These are phyloP conservation scores for Dicaeum eximium DNA, from an alignment of 2,113 vertebrate genomes.

Conservation along the genomic window DNA sequence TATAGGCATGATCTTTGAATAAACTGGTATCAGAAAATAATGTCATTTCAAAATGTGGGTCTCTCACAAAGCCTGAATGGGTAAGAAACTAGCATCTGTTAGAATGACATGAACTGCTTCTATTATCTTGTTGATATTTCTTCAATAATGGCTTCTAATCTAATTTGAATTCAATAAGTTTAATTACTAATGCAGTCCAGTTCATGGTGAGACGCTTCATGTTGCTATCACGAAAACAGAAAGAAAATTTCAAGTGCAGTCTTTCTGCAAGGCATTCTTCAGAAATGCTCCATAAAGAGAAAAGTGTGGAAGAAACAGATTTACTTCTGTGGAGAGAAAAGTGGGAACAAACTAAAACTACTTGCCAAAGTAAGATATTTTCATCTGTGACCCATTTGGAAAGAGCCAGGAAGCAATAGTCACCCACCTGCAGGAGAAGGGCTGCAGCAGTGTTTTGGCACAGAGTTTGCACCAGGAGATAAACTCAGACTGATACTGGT, in stretches of 20 bases:
- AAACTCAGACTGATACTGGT: neutral
- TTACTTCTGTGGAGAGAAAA: neutral
- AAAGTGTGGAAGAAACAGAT: neutral
- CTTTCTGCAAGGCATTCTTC: neutral
- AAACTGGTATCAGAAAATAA: neutral
- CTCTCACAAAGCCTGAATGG: neutral
- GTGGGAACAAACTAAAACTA: neutral
- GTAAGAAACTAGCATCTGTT: neutral
- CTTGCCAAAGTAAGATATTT: neutral
- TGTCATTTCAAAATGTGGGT: neutral
- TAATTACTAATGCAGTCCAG: neutral
- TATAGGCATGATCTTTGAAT: neutral
- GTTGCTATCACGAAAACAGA: neutral
- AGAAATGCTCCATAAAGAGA: neutral
- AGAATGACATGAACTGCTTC: neutral
- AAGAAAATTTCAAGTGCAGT: neutral
- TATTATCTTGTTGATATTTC: neutral
- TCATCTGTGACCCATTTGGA: neutral
- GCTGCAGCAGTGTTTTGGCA: neutral
- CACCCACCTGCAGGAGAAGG: neutral
- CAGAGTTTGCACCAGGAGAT: neutral
- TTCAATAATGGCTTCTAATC: neutral
- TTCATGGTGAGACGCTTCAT: neutral
- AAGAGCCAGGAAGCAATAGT: neutral
- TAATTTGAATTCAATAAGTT: neutral